These are phyloP conservation scores for Craniophora ligustri DNA, from an alignment of 2,888 invertebrate species.

Conservation along the genomic window DNA sequence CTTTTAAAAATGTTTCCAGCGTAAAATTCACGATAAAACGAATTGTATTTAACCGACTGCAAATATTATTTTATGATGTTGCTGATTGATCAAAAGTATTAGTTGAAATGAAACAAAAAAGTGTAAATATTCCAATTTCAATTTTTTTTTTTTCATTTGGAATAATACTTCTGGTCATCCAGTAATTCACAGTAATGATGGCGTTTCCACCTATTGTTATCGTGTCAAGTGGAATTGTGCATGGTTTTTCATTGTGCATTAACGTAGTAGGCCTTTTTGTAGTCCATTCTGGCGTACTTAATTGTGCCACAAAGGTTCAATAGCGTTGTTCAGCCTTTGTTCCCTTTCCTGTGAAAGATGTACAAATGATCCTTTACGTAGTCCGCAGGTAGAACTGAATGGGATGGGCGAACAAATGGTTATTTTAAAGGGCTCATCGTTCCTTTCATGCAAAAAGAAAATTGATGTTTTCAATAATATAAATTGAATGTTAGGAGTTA, in stretches of 20 bases:
- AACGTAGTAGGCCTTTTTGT: constrained; percentile 50
- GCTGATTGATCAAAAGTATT: too few species aligned
- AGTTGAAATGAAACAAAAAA: too few species aligned
- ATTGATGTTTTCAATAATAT: constrained; percentile 21
- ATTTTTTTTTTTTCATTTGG: too few species aligned
- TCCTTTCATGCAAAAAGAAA: constrained; percentile 22
- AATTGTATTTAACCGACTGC: too few species aligned
- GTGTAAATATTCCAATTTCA: too few species aligned
- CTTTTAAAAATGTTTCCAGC: neutral
- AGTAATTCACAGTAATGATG: constrained; percentile 35
- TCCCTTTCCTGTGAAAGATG: constrained; percentile 26
- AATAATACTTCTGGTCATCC: neutral
- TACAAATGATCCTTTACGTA: constrained; percentile 38
- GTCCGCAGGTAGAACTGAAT: constrained; percentile 36
- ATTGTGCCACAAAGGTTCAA: constrained; percentile 53
- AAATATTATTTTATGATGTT: too few species aligned
- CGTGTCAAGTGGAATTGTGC: constrained; percentile 55
- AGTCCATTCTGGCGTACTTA: constrained; percentile 50
- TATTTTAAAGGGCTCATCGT: constrained; percentile 26
- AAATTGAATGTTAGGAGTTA: neutral
- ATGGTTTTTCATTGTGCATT: constrained; percentile 52
- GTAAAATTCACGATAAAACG: neutral
- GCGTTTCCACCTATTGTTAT: constrained; percentile 37
- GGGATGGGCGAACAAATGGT: constrained; percentile 34
- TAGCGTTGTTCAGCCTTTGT: constrained; percentile 48